Percentiles rank a stretch among this genome's conserved stretches.
phyloP scores from a whole-genome alignment of 2,888 invertebrate genomes.

The Pimpla rufipes region DNA sequence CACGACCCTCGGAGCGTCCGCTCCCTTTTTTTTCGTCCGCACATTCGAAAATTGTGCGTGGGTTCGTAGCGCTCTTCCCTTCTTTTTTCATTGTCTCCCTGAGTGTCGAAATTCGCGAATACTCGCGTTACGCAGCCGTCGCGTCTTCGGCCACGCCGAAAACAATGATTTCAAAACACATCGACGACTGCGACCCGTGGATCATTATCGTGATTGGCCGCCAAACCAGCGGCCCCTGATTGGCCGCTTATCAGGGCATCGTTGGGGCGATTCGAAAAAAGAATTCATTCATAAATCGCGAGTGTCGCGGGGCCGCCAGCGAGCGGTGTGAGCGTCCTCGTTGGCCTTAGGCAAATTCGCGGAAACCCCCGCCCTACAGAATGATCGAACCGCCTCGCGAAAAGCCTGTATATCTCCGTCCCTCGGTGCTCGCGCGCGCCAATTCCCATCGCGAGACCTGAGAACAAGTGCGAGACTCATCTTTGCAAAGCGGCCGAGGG shows the following conservation, averaged over 20 bases:
- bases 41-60: background rate
- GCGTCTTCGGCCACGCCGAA: background rate
- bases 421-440: background rate
- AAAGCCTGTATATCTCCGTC: background rate
- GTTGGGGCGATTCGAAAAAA: slow-evolving; percentile 37
- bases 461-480: background rate
- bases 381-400: background rate
- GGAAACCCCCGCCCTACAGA: background rate
- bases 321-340: background rate
- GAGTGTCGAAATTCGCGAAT: background rate
- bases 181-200: slow-evolving; percentile 8
- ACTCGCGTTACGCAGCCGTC: background rate
- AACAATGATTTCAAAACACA: slow-evolving; percentile 38
- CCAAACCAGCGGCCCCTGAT: slow-evolving; percentile 38
- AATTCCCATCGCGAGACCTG: background rate
- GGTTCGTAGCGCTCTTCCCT: background rate
- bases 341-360: background rate
- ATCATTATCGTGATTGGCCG: slow-evolving; percentile 51
- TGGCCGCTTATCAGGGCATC: slow-evolving; percentile 31
- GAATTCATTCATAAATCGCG: slow-evolving; percentile 8
- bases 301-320: background rate
- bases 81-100: background rate
- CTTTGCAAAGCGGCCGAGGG: background rate
- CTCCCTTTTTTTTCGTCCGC: background rate
- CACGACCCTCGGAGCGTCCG: background rate